Conservation (phyloP, 2,888 invertebrate genomes). For the Patella ulyssiponensis region DNA sequence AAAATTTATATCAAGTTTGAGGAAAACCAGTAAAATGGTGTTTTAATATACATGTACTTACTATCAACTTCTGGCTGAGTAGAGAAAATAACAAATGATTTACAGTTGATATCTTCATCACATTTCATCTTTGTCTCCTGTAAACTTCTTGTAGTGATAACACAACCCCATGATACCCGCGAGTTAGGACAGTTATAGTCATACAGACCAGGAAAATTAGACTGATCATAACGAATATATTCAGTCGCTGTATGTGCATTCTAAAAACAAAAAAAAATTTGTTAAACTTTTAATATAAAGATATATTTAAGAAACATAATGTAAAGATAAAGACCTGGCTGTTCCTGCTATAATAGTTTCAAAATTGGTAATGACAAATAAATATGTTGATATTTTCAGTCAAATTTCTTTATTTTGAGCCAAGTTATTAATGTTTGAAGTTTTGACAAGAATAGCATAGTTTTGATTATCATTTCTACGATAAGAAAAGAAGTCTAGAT, state of each 20-base stretch:
- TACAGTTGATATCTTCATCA: slow-evolving; percentile 47
- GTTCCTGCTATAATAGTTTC: too few species aligned
- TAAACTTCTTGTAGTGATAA: slow-evolving; percentile 51
- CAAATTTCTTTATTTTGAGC: too few species aligned
- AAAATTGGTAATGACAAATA: too few species aligned
- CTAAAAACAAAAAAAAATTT: background rate
- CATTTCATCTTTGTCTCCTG: slow-evolving; percentile 53
- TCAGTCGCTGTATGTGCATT: background rate
- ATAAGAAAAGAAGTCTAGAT: too few species aligned
- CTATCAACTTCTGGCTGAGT: slow-evolving; percentile 53
- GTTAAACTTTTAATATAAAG: too few species aligned
- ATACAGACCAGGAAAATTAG: slow-evolving; percentile 56
- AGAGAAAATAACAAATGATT: slow-evolving; percentile 59
- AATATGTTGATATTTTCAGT: too few species aligned
- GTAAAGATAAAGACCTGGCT: too few species aligned
- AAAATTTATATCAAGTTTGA: slow-evolving; percentile 29
- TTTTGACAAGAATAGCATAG: too few species aligned
- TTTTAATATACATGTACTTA: slow-evolving; percentile 33
- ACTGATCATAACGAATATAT: slow-evolving; percentile 42
- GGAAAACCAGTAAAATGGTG: background rate
- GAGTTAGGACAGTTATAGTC: slow-evolving; percentile 59
- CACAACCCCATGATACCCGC: slow-evolving; percentile 64
- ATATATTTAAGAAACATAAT: too few species aligned
- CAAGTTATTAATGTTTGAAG: too few species aligned
- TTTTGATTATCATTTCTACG: too few species aligned